Base-by-base conservation (phyloP, 2,797 vertebrate species). In the Molothrus aeneus region DNA sequence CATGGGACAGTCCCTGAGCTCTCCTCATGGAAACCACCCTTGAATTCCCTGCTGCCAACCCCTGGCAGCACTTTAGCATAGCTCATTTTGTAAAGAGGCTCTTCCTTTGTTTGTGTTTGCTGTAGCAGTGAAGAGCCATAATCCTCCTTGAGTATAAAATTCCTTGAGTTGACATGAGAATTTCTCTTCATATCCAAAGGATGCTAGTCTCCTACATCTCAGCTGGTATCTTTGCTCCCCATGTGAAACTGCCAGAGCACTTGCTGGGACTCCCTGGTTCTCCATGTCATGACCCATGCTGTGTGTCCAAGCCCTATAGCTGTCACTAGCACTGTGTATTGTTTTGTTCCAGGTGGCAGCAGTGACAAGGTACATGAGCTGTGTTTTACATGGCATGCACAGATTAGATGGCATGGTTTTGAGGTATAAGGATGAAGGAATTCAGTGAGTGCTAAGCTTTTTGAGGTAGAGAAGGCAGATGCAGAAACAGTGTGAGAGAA, bases 41-140 rank as follows among this genome's bases (percentile, higher is more conserved):
- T 50, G 48, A 24, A 66, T 5, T 24, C 11, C 11, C 19, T 2
- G 6, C 43, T 85, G n/a, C 9, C 26, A 57, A 21, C 1, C 24
- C 34, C 14, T 70, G 34, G 16, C 22, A 74, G 29, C 15, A 50
- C 1, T 34, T 60, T 31, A 60, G 13, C 32, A 42, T 7, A 45
- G 26, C 18, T 59, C 3, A 7, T 70, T 56, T 73, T 10, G 11
- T 31, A 51, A 42, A 54, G 26, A 51, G 3, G 7, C 3, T 70
- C 24, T 7, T 15, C 20, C 5, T 43, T 56, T 54, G 26, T 56
- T 59, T 29, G 3, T 70, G 17, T 57, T 81, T 13, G 10, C 9
- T 57, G 19, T n/a, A 65, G 28, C 0, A 0, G 3, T 56, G 32
- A 31, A 56, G 36, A 32, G 3, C 7, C 19, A 26, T 40, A 72